These are phyloP conservation scores for Drosophila trapezifrons DNA, from an alignment of 1,140 invertebrate genomes.

Conservation along the genomic window DNA sequence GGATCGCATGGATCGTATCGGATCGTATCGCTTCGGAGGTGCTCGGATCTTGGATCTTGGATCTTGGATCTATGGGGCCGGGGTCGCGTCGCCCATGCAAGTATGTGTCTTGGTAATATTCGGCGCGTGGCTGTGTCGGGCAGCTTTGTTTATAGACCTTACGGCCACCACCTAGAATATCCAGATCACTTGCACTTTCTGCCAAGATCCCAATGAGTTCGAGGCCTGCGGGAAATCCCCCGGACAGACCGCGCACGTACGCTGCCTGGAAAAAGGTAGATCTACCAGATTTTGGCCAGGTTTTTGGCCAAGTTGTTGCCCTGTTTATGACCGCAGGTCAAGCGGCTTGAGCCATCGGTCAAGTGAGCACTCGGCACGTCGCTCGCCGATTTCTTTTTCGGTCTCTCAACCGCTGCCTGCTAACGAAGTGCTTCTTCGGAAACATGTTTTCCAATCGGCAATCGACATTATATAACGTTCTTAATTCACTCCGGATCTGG, in stretches of 20 bases:
- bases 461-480: slow-evolving; percentile 56
- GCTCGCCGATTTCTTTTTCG: slow-evolving; percentile 15
- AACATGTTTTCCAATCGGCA: slow-evolving; percentile 44
- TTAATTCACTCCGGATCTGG: slow-evolving; percentile 56
- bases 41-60: slow-evolving; percentile 27
- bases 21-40: too few species aligned
- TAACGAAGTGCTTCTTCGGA: slow-evolving; percentile 27
- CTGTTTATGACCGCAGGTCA: slow-evolving; percentile 53
- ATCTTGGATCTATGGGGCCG: slow-evolving; percentile 30
- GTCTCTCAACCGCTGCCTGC: slow-evolving; percentile 18
- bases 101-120: slow-evolving; percentile 22
- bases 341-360: too few species aligned
- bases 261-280: slow-evolving; percentile 19
- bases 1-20: slow-evolving; percentile 9
- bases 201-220: not conserved
- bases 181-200: slow-evolving; percentile 40
- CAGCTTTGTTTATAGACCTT: slow-evolving; percentile 7
- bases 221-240: slow-evolving; percentile 23
- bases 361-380: slow-evolving; percentile 61
- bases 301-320: slow-evolving; percentile 33
- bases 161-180: slow-evolving; percentile 19
- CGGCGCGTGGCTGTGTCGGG: slow-evolving; percentile 53
- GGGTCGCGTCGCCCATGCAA: slow-evolving; percentile 30
- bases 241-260: slow-evolving; percentile 43
- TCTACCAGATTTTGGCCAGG: slow-evolving; percentile 25